Evolutionary conservation across 2,797 vertebrate genomes (phyloP), one percentile per base, ranked within the genome.

Genomic region (Phrynocephalus vlangalii): DNA sequence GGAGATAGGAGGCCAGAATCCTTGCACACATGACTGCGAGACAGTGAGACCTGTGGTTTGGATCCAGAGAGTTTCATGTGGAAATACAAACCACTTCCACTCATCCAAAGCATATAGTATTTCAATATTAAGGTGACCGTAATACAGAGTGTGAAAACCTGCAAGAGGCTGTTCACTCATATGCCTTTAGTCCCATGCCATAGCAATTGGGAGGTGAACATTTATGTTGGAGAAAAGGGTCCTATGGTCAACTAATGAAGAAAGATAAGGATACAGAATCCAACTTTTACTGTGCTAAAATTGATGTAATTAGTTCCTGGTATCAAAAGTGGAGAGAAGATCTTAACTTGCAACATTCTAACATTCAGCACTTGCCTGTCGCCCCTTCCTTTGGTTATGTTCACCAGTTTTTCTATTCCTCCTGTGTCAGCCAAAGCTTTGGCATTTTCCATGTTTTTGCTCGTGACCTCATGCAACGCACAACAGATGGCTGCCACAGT

Each of bases 371-470:
- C 97, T 93, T 96, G 97, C 99, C 99, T 98, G 96, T 99, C 99
- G 87, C 98, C 98, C 93, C 98, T 97, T 91, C 98, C 98, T 96
- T 98, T 99, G 33, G 98, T 99, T 94, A 99, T 99, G 97, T 98
- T 98, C 95, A 99, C 98, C 94, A 99, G 98, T 95, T 99, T 99
- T 94, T 99, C 98, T 75, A 99, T 99, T 28, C 99, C 99, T 0
- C 99, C 99, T 0, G 98, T 98, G 92, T 99, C 98, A 0, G 98
- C 98, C 87, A 99, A 95, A 24, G 99, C 98, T 91, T 99, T 99
- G 90, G 99, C 99, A 0, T 99, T 99, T 95, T 99, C 99, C 98
- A 99, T 99, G 96, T 99, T 99, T 92, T 98, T 99, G 94, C 98
- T 99, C 83, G 98, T 99, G 96, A 99, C 99, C 96, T 99, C 99